Base-by-base conservation (phyloP, 2,113 vertebrate species). In the Haemorhous mexicanus region DNA sequence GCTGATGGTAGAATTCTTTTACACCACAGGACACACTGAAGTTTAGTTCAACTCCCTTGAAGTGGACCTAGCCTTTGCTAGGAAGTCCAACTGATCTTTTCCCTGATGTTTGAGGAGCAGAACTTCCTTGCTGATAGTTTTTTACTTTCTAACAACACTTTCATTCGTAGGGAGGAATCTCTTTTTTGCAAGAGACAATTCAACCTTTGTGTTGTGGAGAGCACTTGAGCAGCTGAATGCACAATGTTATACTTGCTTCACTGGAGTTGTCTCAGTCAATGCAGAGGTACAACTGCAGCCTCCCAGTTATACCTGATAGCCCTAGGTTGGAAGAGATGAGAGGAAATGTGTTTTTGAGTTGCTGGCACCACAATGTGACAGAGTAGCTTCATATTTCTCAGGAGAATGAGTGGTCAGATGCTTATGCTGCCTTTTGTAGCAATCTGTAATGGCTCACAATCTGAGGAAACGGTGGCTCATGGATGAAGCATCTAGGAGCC, bases 141-240 rank as follows among this genome's bases (percentile, higher is more conserved):
- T 84, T 70, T 18, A n/a, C n/a, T 74, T 87, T 78, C 35, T 55
- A 63, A 26, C 6, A 62, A 44, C 20, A 44, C 13, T 82, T 64
- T 21, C 11, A n/a, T 61, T 72, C 0, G 0, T 2, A 64, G 78
- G 30, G 19, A 87, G 8, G 24, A 75, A 52, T 44, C 18, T 46
- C 15, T n/a, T 83, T 83, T 80, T 67, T 9, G 1, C 16, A 72
- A 68, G 39, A 72, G 7, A 72, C 9, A 53, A 39, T 70, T 61
- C 56, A 67, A 1, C 22, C 20, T 64, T 72, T 39, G 11, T 26
- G 9, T n/a, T 28, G n/a, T 21, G 27, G 26, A 47, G 30, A 83
- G 26, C 22, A 27, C 52, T 67, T 49, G 52, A 58, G 58, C 22
- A 87, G 41, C 13, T 2, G 2, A 85, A 68, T 17, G 33, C 61